These are phyloP conservation scores for Nomada ferruginata DNA, from an alignment of 2,888 invertebrate genomes.

Conservation along the genomic window DNA sequence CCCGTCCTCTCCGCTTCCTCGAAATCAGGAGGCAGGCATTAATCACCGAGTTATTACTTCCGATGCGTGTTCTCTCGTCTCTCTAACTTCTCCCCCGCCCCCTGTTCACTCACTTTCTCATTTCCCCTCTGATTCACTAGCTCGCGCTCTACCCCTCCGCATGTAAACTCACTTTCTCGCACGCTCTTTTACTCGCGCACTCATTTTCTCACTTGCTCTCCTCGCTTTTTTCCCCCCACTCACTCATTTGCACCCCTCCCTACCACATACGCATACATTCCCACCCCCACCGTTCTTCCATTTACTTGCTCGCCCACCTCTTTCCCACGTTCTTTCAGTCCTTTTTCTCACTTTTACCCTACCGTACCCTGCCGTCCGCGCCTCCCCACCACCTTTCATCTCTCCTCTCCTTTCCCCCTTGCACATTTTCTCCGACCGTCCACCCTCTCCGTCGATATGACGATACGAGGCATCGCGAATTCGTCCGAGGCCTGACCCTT, in stretches of 20 bases:
- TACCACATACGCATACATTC: neutral
- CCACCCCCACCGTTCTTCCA: neutral
- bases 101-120: neutral
- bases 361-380: neutral
- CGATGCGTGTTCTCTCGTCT: slow-evolving; percentile 27
- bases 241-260: neutral
- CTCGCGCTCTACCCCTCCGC: neutral
- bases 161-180: neutral
- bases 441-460: slow-evolving; percentile 35
- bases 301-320: neutral
- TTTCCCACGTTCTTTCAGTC: neutral
- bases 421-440: neutral
- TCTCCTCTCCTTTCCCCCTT: neutral
- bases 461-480: slow-evolving; percentile 57
- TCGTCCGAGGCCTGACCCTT: slow-evolving; percentile 79
- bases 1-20: neutral
- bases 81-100: neutral
- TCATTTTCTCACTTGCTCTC: neutral
- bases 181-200: neutral
- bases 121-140: neutral
- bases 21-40: slow-evolving; percentile 32
- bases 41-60: slow-evolving; percentile 49
- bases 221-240: neutral
- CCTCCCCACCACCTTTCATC: neutral
- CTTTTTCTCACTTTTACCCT: neutral